A percentile compares a stretch with the other conserved stretches of the same genome.
Evolutionary conservation across 2,113 vertebrate genomes (phyloP).

Genomic region (Oreocharis arfaki): DNA sequence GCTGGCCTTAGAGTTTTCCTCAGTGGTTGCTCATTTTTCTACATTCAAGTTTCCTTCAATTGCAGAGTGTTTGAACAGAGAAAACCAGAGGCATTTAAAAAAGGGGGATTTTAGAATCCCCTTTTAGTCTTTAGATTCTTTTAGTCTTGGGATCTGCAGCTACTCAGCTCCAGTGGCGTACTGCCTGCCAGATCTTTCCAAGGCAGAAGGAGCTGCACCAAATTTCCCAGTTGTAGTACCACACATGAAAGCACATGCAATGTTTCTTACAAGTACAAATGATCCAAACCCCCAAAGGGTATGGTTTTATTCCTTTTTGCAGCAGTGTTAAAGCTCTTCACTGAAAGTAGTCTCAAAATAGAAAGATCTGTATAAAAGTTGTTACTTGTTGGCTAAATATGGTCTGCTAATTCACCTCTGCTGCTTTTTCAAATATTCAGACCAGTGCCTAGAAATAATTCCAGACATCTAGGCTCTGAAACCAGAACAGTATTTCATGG

Average conservation of each 20-base stretch:
- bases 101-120: neutral
- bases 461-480: neutral
- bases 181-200: neutral
- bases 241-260: accelerated
- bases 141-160: neutral
- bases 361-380: neutral
- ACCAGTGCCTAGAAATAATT: neutral
- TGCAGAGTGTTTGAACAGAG: neutral
- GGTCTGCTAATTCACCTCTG: neutral
- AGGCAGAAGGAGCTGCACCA: neutral
- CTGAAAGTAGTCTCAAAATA: neutral
- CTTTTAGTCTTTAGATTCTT: neutral
- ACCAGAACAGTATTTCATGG: neutral
- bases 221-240: neutral
- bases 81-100: neutral
- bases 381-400: neutral
- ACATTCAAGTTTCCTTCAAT: neutral
- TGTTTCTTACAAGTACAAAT: neutral
- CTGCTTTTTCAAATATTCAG: neutral
- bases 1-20: neutral
- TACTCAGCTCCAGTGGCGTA: too few relatives aligned
- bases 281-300: neutral
- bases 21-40: neutral
- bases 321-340: neutral
- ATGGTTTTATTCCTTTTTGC: neutral